phyloP scores from a whole-genome alignment of 2,113 vertebrate species.

The Pagrus major region DNA sequence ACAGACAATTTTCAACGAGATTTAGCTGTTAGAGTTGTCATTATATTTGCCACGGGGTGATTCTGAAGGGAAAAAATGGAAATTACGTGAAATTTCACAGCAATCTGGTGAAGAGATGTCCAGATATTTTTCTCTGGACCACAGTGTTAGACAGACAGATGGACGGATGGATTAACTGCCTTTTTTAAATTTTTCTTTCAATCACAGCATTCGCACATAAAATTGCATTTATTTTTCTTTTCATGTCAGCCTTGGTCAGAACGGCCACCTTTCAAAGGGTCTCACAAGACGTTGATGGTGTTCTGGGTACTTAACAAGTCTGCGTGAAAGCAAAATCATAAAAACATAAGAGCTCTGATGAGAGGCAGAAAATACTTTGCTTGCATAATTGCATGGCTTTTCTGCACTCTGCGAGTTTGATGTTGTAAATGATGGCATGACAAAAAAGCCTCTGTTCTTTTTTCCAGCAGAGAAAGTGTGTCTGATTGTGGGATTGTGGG shows the following conservation, averaged over 20 bases:
- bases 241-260: neutral
- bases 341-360: constrained; percentile 2
- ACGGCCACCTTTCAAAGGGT: neutral
- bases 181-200: neutral
- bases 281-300: constrained; percentile 3
- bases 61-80: neutral
- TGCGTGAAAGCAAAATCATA: constrained; percentile 20
- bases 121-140: neutral
- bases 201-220: neutral
- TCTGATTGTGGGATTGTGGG: neutral
- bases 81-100: neutral
- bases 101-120: neutral
- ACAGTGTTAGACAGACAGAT: neutral
- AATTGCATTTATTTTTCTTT: neutral
- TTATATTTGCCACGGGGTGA: neutral
- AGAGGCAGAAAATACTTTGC: constrained; percentile 9
- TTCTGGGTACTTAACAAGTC: neutral
- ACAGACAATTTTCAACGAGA: neutral
- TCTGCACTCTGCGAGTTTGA: constrained; percentile 7
- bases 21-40: neutral
- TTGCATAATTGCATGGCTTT: constrained; percentile 16
- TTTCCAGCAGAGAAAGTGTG: neutral
- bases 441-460: constrained; percentile 9
- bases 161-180: neutral
- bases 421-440: neutral